These are phyloP conservation scores for Mesocricetus auratus DNA, from an alignment of 2,113 vertebrate genomes.

Conservation along the genomic window DNA sequence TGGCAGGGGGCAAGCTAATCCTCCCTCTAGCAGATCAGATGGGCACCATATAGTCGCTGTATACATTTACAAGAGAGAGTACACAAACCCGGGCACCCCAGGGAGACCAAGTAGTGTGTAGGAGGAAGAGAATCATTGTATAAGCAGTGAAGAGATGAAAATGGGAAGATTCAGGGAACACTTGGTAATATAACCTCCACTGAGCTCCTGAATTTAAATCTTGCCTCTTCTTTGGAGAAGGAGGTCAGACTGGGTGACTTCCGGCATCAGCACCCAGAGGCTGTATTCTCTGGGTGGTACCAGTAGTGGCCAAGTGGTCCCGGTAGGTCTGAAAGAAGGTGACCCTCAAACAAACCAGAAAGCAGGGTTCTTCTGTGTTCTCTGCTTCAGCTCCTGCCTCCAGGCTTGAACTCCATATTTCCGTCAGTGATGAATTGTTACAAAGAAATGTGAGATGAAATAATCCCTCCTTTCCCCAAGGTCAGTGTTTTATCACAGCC, in stretches of 20 bases:
- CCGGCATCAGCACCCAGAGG: neutral
- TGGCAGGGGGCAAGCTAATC: neutral
- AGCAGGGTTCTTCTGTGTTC: neutral
- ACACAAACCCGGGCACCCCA: neutral
- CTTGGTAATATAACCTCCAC: neutral
- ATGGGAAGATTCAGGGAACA: neutral
- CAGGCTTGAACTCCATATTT: neutral
- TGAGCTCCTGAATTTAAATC: slow-evolving; percentile 10
- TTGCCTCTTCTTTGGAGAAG: neutral
- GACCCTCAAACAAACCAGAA: neutral
- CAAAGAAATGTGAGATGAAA: neutral
- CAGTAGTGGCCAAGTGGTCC: neutral
- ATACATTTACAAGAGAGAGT: neutral
- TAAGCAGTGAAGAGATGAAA: neutral
- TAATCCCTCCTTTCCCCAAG: neutral
- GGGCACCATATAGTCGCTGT: neutral
- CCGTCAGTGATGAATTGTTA: neutral
- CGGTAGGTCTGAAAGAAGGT: neutral
- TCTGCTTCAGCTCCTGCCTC: neutral
- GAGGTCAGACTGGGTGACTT: neutral
- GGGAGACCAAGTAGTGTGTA: neutral
- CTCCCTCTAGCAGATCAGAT: neutral
- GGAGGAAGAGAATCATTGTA: neutral
- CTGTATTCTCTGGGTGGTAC: neutral
- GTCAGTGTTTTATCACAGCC: neutral